These are phyloP conservation scores for Hiodon alosoides DNA, from an alignment of 2,113 vertebrate species.

Conservation along the genomic window DNA sequence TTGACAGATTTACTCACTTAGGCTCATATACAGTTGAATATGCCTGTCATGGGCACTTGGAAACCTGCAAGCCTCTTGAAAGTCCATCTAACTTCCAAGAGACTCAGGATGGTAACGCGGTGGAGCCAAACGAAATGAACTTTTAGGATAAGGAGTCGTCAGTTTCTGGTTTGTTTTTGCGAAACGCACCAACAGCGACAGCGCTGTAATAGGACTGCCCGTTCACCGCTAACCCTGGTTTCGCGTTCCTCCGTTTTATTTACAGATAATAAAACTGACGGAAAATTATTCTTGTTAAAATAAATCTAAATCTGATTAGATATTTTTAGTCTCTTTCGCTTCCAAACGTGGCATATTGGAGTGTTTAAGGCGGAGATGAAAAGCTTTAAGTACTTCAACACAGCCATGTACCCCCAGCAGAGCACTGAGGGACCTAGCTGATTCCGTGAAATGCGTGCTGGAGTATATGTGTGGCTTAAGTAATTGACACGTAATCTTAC, in stretches of 20 bases:
- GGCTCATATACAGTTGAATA: too few species aligned
- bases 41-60: too few species aligned
- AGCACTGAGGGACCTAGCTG: conserved; percentile 35
- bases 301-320: conserved; percentile 1
- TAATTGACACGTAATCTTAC: conserved; percentile 34
- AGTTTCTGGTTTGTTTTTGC: too few species aligned
- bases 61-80: too few species aligned
- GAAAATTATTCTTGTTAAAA: conserved; percentile 9
- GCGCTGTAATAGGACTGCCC: too few species aligned
- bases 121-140: too few species aligned
- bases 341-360: conserved; percentile 37
- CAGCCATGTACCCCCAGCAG: conserved; percentile 54
- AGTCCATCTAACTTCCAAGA: too few species aligned
- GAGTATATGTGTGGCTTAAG: conserved; percentile 33
- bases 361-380: conserved; percentile 27
- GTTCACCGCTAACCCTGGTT: background rate
- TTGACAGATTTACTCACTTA: too few species aligned
- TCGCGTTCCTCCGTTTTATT: background rate
- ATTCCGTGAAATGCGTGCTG: conserved; percentile 36
- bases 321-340: conserved; percentile 9
- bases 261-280: background rate
- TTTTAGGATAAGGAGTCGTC: too few species aligned
- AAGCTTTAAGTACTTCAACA: conserved; percentile 45
- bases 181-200: too few species aligned
- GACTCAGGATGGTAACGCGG: too few species aligned